Evolutionary conservation across 2,888 invertebrate species (phyloP), one percentile per base, ranked within the genome.

Genomic region (Eumerus sabulonum): DNA sequence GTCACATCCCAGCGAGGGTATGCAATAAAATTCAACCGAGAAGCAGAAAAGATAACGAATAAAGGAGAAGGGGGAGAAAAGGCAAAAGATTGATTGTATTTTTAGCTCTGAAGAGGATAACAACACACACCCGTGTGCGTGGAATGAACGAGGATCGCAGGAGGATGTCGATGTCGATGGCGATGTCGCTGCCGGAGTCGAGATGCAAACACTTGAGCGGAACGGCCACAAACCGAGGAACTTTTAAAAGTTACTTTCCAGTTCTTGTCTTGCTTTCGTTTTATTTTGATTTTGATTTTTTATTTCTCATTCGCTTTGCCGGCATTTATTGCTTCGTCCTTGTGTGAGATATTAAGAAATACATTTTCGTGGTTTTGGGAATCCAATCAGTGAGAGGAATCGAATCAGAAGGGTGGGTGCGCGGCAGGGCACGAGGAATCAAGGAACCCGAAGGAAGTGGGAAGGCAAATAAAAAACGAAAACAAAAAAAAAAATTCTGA

Each of bases 61-160:
- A 68, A 79, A 74, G 50, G 79, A 27, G 27, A 27, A 27, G 3
- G 79, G 74, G 74, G 56, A 63, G 59, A 76, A 27, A 27, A 27
- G 27, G 27, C 27, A 27, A 27, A 27, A 79, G 79, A 79, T 79
- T 79, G 73, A 79, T 79, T 50, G 79, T 79, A 79, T 79, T 79
- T 79, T 79, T 79, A 79, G 79, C 79, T 74, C 50, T 53, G 40
- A 64, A 74, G 79, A 79, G 79, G 79, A 79, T 74, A 79, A 79
- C 77, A 27, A 27, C 56, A 62, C 36, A 38, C 35, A 56, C 48
- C 45, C 14, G 51, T 51, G 35, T 51, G 14, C 45, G 56, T 18
- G 42, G 35, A 60, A 45, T 16, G 38, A 40, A 42, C 76, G 73
- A 79, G 77, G 77, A 79, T 79, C 64, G 63, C 56, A 40, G 53